phyloP scores from a whole-genome alignment of 2,888 invertebrate genomes.

The Chalcis sispes region DNA sequence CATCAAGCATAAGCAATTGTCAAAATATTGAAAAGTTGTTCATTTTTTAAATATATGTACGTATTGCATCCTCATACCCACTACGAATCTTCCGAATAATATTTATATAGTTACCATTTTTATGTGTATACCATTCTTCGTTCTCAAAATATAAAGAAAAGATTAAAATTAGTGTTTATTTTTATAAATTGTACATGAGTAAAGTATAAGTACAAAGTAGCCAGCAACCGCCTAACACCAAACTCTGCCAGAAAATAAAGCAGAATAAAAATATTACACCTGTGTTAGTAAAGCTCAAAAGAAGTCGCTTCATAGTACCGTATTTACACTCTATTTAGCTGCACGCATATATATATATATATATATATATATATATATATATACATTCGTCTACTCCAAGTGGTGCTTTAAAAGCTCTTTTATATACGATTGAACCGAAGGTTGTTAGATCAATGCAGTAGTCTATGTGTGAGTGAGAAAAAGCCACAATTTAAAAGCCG shows the following conservation, averaged over 20 bases:
- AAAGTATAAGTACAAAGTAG: constrained; percentile 68
- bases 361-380: too few species aligned
- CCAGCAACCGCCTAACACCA: constrained; percentile 76
- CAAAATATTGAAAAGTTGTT: too few species aligned
- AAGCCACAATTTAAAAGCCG: too few species aligned
- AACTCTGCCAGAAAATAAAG: constrained; percentile 68
- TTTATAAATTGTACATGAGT: constrained; percentile 17
- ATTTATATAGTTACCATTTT: background rate
- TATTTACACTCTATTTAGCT: constrained; percentile 22
- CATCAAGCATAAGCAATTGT: too few species aligned
- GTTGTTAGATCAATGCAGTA: too few species aligned
- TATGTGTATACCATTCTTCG: background rate
- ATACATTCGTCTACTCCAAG: background rate
- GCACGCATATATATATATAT: background rate
- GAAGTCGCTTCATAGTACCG: constrained; percentile 2
- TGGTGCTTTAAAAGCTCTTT: constrained; percentile 37
- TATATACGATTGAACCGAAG: too few species aligned
- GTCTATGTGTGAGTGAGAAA: too few species aligned
- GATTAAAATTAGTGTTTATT: constrained; percentile 26
- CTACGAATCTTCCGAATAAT: constrained; percentile 73
- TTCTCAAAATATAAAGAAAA: constrained; percentile 5
- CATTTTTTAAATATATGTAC: too few species aligned
- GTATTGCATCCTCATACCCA: constrained; percentile 61
- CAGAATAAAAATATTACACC: constrained; percentile 10
- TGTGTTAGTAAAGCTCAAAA: constrained; percentile 47